Evolutionary conservation across 2,113 vertebrate species (phyloP), one percentile per base, ranked within the genome.

Genomic region (Anolis sagrei): DNA sequence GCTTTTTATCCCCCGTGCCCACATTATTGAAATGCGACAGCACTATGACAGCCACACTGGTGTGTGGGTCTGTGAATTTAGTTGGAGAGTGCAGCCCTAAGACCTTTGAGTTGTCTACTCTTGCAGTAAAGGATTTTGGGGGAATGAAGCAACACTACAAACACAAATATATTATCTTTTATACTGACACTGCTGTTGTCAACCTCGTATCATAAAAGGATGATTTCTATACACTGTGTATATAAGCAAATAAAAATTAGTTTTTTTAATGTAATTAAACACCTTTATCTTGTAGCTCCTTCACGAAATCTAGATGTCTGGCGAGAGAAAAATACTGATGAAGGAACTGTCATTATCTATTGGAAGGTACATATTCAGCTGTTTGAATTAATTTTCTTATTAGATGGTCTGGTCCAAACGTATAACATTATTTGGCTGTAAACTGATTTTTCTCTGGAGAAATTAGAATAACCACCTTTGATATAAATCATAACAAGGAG

Each of bases 351-450:
- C 27, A 95, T 90, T 51, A 86, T 97, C 83, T 97, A 96, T 84
- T 97, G 97, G 97, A 97, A 97, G 96, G 97, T 97, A 95, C 62
- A 1, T 66, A 77, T 72, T 34, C 21, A 48, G 29, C 11, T 79
- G 13, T 39, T 68, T 51, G 74, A 23, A 54, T 79, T 62, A 62
- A 13, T 44, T 34, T 44, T 48, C 51, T 79, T 27, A n/a, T 79
- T 39, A 72, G 5, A 32, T 72, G 10, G 27, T 19, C 51, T n/a
- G 27, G 51, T 49, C 72, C 32, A 7, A 7, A 48, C 21, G 48
- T n/a, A 29, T 13, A 62, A 1, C 61, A 21, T 49, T 44, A 34
- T 18, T 25, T 61, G 19, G 9, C 32, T 79, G 16, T 8, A 54
- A 54, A 69, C 10, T 49, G 32, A 76, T 48, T 54, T 75, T 39